A percentile compares a stretch with the other conserved stretches of the same genome.
Conservation (phyloP, 1,140 invertebrate species). For the Zaprionus ghesquierei region DNA sequence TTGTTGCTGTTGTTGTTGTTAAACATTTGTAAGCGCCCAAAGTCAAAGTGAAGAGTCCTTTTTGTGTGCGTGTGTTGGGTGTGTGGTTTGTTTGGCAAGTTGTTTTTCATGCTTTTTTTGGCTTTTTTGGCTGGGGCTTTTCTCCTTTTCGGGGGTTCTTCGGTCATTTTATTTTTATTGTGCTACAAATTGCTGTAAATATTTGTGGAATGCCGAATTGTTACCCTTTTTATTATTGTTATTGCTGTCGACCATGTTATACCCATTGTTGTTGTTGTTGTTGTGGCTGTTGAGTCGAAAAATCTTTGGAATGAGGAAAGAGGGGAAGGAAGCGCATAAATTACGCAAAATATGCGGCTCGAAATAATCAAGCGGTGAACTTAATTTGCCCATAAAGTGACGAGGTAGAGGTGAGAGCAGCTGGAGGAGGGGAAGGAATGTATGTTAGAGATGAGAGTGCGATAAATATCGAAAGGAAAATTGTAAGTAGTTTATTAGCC, state of each 20-base stretch:
- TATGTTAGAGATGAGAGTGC: conserved; percentile 2
- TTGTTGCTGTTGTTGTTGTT: conserved; percentile 41
- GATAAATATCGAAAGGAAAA: conserved; percentile 4
- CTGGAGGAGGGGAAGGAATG: neutral
- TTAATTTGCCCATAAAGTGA: conserved; percentile 69
- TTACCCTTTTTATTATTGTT: conserved; percentile 48
- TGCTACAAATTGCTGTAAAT: conserved; percentile 79
- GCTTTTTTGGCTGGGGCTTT: conserved; percentile 7
- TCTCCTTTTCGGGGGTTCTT: conserved; percentile 14
- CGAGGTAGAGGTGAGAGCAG: conserved; percentile 14
- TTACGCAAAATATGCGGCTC: conserved; percentile 67
- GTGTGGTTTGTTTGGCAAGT: conserved; percentile 44
- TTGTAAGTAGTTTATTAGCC: too few species aligned
- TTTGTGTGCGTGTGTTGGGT: conserved; percentile 21
- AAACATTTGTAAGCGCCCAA: conserved; percentile 63
- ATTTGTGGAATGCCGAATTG: conserved; percentile 70
- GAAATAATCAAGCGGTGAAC: conserved; percentile 76
- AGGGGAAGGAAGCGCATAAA: conserved; percentile 55
- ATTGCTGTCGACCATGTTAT: conserved; percentile 13
- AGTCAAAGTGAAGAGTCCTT: conserved; percentile 70
- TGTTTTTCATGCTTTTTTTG: conserved; percentile 21
- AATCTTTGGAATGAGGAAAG: conserved; percentile 34
- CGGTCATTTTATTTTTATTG: conserved; percentile 71
- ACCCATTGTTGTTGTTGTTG: conserved; percentile 29
- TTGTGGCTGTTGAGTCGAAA: conserved; percentile 19